Conservation (phyloP, 2,888 invertebrate species). For the Callinectes sapidus region DNA sequence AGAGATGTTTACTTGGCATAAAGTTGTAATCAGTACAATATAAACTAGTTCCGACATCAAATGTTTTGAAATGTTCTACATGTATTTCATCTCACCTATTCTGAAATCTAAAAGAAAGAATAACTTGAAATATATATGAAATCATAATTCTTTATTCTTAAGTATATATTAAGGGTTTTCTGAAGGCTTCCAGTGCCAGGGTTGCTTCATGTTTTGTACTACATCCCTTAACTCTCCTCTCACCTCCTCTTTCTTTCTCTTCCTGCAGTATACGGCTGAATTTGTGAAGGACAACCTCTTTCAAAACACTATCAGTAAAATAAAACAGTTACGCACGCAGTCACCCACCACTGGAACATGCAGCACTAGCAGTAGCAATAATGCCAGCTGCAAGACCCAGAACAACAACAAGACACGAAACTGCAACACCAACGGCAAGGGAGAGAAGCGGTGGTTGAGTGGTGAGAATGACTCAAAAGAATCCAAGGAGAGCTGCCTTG, state of each 20-base stretch:
- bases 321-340: constrained; percentile 57
- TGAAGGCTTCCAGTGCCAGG: too few relatives aligned
- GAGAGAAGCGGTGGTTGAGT: neutral
- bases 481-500: neutral
- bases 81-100: too few relatives aligned
- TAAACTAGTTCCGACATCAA: too few relatives aligned
- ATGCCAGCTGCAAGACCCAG: constrained; percentile 8
- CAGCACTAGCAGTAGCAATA: neutral
- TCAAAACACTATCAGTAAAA: constrained; percentile 67
- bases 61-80: too few relatives aligned
- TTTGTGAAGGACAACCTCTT: constrained; percentile 69
- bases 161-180: too few relatives aligned
- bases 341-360: neutral
- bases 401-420: constrained; percentile 2
- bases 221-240: neutral
- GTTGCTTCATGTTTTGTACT: too few relatives aligned
- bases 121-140: too few relatives aligned
- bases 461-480: neutral
- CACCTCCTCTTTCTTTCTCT: constrained; percentile 19
- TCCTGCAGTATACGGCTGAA: constrained; percentile 70
- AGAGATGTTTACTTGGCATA: too few relatives aligned
- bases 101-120: too few relatives aligned
- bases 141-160: too few relatives aligned
- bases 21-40: too few relatives aligned
- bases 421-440: constrained; percentile 36